Percentiles rank a stretch among this genome's conserved stretches.
These are phyloP conservation scores for Rissa tridactyla DNA, from an alignment of 2,113 vertebrate genomes.

Conservation along the genomic window DNA sequence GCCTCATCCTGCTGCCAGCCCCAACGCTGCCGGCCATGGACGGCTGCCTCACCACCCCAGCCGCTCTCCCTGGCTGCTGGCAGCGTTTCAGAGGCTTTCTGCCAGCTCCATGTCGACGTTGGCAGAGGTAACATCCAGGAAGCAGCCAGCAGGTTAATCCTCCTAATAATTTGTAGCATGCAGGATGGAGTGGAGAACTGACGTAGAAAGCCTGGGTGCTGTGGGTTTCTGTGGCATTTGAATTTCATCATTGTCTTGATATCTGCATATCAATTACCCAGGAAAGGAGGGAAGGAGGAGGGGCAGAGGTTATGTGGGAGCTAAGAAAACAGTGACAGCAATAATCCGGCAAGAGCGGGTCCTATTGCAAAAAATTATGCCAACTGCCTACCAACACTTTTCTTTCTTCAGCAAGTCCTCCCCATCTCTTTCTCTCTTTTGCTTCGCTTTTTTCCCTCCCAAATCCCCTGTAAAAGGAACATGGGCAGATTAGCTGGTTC, in stretches of 20 bases:
- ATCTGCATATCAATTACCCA: slow-evolving; percentile 21
- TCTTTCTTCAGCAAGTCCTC: neutral
- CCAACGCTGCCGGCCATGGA: neutral
- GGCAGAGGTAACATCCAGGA: neutral
- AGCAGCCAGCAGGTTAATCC: slow-evolving; percentile 38
- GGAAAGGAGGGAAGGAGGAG: neutral
- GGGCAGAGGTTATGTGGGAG: slow-evolving; percentile 9
- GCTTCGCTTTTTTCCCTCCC: neutral
- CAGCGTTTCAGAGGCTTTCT: neutral
- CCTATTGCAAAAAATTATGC: neutral
- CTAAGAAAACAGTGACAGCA: neutral
- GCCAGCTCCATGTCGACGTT: neutral
- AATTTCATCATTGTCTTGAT: slow-evolving; percentile 29
- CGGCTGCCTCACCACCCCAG: neutral
- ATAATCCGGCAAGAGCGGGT: neutral
- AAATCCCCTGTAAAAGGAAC: slow-evolving; percentile 10
- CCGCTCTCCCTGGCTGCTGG: neutral
- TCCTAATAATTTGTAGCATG: neutral
- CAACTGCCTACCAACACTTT: neutral
- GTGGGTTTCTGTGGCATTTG: neutral
- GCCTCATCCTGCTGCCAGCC: neutral
- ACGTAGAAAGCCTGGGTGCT: neutral
- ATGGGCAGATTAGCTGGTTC: slow-evolving; percentile 67
- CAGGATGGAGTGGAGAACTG: neutral
- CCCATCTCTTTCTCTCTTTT: neutral